phyloP scores from a whole-genome alignment of 2,797 vertebrate species.

The Xenopus petersii region DNA sequence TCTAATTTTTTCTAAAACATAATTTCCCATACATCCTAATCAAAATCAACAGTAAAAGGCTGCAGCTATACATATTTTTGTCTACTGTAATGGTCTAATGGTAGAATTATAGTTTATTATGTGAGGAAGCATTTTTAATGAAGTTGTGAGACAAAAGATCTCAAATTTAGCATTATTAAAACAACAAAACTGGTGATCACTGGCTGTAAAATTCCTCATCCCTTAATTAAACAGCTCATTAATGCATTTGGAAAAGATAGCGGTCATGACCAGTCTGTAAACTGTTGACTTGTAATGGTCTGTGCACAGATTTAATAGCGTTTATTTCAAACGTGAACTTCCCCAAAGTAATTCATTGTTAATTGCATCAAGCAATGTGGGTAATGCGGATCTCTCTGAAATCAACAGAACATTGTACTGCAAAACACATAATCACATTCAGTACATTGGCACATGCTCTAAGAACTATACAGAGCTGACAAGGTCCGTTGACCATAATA shows the following conservation, averaged over 20 bases:
- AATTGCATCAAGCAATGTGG: conserved; percentile 37
- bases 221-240: conserved; percentile 69
- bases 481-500: conserved; percentile 20
- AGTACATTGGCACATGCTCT: conserved; percentile 24
- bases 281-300: conserved; percentile 66
- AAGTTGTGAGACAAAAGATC: conserved; percentile 50
- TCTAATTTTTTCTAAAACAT: too few species aligned
- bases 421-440: background rate
- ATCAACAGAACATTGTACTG: background rate
- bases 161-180: conserved; percentile 66
- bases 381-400: conserved; percentile 37
- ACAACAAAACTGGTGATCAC: conserved; percentile 62
- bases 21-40: background rate
- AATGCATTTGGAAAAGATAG: conserved; percentile 59
- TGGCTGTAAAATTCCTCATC: conserved; percentile 67
- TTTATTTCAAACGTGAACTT: conserved; percentile 58
- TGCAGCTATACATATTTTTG: background rate
- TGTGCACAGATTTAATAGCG: conserved; percentile 61
- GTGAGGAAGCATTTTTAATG: conserved; percentile 28
- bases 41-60: background rate
- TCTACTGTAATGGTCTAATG: background rate
- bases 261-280: conserved; percentile 59
- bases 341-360: conserved; percentile 55
- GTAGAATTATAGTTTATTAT: conserved; percentile 14
- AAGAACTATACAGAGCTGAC: conserved; percentile 17